Evolutionary conservation across 2,797 vertebrate genomes (phyloP).

Genomic region (Sebastes vulpes): DNA sequence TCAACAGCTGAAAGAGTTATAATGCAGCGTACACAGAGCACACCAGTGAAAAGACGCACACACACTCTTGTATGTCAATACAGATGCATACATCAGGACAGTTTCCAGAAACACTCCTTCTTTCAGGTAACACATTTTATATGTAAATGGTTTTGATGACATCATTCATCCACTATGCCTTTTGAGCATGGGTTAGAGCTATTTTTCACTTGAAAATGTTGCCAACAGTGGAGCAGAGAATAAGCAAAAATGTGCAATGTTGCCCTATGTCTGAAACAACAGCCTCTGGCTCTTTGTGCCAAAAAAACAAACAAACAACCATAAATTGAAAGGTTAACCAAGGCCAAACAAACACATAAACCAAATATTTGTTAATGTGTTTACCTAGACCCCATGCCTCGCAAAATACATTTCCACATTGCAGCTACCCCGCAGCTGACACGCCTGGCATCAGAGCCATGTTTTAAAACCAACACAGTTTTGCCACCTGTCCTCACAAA

Average conservation of each 20-base stretch:
- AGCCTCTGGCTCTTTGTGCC: background rate
- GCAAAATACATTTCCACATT: constrained; percentile 27
- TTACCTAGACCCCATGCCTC: background rate
- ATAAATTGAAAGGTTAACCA: constrained; percentile 40
- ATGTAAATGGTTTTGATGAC: constrained; percentile 18
- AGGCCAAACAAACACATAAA: constrained; percentile 31
- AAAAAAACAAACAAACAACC: constrained; percentile 9
- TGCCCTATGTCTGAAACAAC: constrained; percentile 1
- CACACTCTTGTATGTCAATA: background rate
- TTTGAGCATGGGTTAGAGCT: background rate
- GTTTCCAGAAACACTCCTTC: background rate
- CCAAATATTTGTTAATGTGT: constrained; percentile 26
- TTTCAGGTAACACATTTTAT: constrained; percentile 6
- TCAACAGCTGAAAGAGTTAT: constrained; percentile 33
- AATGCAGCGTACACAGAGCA: constrained; percentile 10
- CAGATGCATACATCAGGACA: background rate
- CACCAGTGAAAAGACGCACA: constrained; percentile 27
- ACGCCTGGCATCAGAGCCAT: background rate
- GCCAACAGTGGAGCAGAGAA: background rate
- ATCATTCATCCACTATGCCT: background rate
- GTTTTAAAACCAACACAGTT: constrained; percentile 28
- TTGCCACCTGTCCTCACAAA: constrained; percentile 48
- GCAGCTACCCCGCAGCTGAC: background rate
- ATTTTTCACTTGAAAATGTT: background rate
- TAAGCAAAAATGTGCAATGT: background rate